Base-by-base conservation (phyloP, 2,797 vertebrate genomes). In the Epinephelus coioides region DNA sequence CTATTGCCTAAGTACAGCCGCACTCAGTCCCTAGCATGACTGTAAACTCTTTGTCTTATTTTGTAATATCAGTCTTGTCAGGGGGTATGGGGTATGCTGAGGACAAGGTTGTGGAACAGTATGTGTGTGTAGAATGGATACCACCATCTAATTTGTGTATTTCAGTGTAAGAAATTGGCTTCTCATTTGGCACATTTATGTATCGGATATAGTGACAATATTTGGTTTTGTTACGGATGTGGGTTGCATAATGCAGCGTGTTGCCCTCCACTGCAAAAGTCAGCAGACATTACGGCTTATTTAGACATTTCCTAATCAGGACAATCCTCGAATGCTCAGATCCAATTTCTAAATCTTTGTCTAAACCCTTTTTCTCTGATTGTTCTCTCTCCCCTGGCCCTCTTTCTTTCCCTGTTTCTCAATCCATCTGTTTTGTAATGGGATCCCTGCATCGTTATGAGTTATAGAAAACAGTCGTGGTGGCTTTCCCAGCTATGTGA, bases 361-460 rank as follows among this genome's bases (percentile, higher is more conserved):
- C 78, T 72, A 85, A 91, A 90, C 47, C 64, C 66, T 4, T 80
- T 91, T 82, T 82, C 84, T 79, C 65, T 90, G 82, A 89, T 90
- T 88, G 83, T 87, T 90, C 87, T 84, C 67, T 81, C 60, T 84
- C 75, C 69, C 55, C 40, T 70, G 62, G 70, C 79, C 89, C 90
- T 71, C 77, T 89, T 76, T 88, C 83, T 78, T 82, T 82, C 59
- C 21, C 69, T 69, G 44, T 91, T 89, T 92, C 83, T 87, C 86
- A 83, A 83, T 89, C 86, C 90, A 83, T 91, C 79, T 91, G 89
- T 93, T 93, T 92, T 92, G 91, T 91, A 94, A 94, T 80, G 79
- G 47, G 84, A 94, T 93, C 89, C 67, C 63, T 76, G 78, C 79
- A 82, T 90, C 77, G 56, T 91, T 92, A 88, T 81, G 86, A 88